Evolutionary conservation across 2,113 vertebrate genomes (phyloP).

Genomic region (Amblyornis subalaris): DNA sequence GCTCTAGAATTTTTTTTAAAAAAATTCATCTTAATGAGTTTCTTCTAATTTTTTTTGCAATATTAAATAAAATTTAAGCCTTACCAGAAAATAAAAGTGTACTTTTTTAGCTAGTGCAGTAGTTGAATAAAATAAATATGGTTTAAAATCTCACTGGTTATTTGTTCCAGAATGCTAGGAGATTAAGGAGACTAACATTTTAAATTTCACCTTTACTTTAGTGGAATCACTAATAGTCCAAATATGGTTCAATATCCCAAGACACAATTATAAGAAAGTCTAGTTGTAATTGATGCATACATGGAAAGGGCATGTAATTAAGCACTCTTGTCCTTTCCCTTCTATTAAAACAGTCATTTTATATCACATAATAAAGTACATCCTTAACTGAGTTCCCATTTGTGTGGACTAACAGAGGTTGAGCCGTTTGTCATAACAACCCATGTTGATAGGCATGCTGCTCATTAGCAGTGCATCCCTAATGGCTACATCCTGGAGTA

Average conservation of each 20-base stretch:
- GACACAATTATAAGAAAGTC: not conserved
- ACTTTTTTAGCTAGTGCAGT: not conserved
- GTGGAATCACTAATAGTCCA: not conserved
- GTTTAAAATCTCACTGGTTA: not conserved
- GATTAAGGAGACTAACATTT: not conserved
- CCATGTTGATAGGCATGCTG: not conserved
- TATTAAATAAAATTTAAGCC: not conserved
- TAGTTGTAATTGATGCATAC: not conserved
- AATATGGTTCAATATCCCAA: not conserved
- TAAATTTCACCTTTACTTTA: not conserved
- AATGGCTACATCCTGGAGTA: slow-evolving; percentile 42
- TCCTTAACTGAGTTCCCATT: not conserved
- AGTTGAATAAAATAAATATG: not conserved
- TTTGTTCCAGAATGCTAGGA: not conserved
- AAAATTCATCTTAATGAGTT: not conserved
- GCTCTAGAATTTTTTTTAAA: not conserved
- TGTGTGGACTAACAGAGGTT: not conserved
- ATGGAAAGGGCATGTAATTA: not conserved
- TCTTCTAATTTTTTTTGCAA: not conserved
- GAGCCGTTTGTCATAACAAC: slow-evolving; percentile 4
- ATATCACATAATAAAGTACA: not conserved
- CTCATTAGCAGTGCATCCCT: slow-evolving; percentile 1
- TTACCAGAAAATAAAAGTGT: not conserved
- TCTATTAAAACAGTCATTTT: not conserved
- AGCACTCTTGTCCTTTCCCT: not conserved